These are phyloP conservation scores for Parasteatoda lunata DNA, from an alignment of 2,888 invertebrate genomes.

Conservation along the genomic window DNA sequence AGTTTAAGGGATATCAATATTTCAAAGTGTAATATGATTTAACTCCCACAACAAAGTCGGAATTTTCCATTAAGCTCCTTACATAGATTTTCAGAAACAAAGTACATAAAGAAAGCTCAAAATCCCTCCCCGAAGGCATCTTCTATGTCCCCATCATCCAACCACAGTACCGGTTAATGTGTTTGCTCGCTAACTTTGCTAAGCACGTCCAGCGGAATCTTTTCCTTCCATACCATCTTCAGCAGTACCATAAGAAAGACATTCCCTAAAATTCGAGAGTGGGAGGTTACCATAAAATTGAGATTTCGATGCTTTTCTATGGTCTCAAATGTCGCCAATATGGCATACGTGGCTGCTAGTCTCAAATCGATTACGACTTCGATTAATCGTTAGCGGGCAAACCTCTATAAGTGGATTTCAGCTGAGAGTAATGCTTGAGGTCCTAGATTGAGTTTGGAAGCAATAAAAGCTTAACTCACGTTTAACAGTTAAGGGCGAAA, in stretches of 20 bases:
- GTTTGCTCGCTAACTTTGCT: conserved; percentile 19
- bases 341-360: conserved; percentile 42
- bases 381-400: conserved; percentile 44
- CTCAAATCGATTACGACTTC: conserved; percentile 44
- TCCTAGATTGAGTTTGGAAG: not conserved
- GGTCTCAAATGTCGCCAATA: conserved; percentile 38
- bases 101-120: conserved; percentile 17
- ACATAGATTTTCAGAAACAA: not conserved
- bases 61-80: not conserved
- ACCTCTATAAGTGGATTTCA: conserved; percentile 4
- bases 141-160: conserved; percentile 14
- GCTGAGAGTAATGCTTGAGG: not conserved
- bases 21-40: no score
- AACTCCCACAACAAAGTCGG: no score
- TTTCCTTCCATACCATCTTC: conserved; percentile 10
- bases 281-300: conserved; percentile 29
- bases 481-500: not conserved
- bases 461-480: conserved; percentile 35
- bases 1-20: no score
- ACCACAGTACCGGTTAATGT: conserved; percentile 16
- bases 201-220: conserved; percentile 36
- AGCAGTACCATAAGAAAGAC: not conserved
- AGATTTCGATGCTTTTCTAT: conserved; percentile 13
- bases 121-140: conserved; percentile 30
- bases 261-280: not conserved